Conservation (phyloP, 2,888 invertebrate species). For the Stenichneumon culpator region DNA sequence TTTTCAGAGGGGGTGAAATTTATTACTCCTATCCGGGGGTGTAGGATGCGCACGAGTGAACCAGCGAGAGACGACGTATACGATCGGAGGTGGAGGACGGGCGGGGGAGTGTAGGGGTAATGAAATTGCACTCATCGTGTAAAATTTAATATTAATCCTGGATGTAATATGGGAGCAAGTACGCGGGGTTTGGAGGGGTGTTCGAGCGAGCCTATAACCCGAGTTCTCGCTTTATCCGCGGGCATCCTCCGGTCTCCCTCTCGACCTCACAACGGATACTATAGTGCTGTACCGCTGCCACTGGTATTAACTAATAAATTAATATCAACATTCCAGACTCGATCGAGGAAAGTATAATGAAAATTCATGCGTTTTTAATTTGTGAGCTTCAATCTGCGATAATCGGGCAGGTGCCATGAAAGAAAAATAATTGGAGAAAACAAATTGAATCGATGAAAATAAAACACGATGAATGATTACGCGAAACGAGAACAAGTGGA, state of each 20-base stretch:
- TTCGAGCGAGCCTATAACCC: conserved; percentile 53
- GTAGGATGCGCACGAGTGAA: conserved; percentile 48
- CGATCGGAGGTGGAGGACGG: conserved; percentile 44
- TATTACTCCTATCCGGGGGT: conserved; percentile 71
- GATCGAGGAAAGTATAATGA: conserved; percentile 28
- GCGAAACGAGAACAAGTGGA: not conserved
- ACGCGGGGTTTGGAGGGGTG: conserved; percentile 30
- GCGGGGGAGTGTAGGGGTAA: conserved; percentile 74
- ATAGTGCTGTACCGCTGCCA: conserved; percentile 2
- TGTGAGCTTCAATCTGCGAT: conserved; percentile 32
- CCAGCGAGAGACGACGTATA: conserved; percentile 68
- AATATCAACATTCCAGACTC: conserved; percentile 53
- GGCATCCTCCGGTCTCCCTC: conserved; percentile 5
- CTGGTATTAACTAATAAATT: conserved; percentile 47
- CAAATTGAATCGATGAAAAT: not conserved
- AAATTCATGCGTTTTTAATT: conserved; percentile 37
- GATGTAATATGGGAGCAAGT: conserved; percentile 80
- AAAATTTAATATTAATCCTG: conserved; percentile 84
- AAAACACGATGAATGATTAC: not conserved
- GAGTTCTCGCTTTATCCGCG: conserved; percentile 50
- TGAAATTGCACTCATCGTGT: conserved; percentile 84
- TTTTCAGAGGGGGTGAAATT: conserved; percentile 74
- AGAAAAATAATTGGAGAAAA: conserved; percentile 8
- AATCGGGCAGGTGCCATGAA: conserved; percentile 3
- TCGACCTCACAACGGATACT: conserved; percentile 21